Evolutionary conservation across 2,888 invertebrate genomes (phyloP).

Genomic region (Malthinus flaveolus): DNA sequence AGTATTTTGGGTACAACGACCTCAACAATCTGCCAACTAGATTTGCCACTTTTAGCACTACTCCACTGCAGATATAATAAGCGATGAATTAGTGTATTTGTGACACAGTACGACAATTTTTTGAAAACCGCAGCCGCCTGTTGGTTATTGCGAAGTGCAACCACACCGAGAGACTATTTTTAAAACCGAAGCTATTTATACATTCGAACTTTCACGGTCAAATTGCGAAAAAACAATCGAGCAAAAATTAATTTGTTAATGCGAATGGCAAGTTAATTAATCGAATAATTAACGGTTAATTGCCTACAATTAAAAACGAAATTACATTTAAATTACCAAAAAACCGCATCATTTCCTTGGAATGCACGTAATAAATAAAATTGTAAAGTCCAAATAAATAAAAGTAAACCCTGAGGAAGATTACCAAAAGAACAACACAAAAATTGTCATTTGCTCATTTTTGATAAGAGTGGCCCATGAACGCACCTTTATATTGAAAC

Average conservation of each 20-base stretch:
- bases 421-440: too few relatives aligned
- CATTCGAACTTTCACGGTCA: slow-evolving; percentile 6
- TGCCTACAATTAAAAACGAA: too few relatives aligned
- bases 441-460: too few relatives aligned
- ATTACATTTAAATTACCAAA: too few relatives aligned
- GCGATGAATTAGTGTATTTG: not conserved
- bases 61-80: slow-evolving; percentile 10
- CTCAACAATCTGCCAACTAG: slow-evolving; percentile 38
- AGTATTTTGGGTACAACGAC: slow-evolving; percentile 36
- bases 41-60: slow-evolving; percentile 41
- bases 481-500: too few relatives aligned
- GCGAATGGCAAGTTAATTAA: not conserved
- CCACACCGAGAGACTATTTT: not conserved
- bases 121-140: not conserved
- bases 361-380: too few relatives aligned
- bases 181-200: not conserved
- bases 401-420: too few relatives aligned
- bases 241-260: slow-evolving; percentile 1
- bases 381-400: too few relatives aligned
- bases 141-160: too few relatives aligned
- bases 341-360: too few relatives aligned
- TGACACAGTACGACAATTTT: slow-evolving; percentile 1
- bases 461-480: too few relatives aligned
- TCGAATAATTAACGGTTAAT: not conserved
- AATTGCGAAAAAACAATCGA: not conserved